Percentiles rank a stretch among this genome's conserved stretches.
These are phyloP conservation scores for Philantomba maxwellii DNA, from an alignment of 2,113 vertebrate species.

Conservation along the genomic window DNA sequence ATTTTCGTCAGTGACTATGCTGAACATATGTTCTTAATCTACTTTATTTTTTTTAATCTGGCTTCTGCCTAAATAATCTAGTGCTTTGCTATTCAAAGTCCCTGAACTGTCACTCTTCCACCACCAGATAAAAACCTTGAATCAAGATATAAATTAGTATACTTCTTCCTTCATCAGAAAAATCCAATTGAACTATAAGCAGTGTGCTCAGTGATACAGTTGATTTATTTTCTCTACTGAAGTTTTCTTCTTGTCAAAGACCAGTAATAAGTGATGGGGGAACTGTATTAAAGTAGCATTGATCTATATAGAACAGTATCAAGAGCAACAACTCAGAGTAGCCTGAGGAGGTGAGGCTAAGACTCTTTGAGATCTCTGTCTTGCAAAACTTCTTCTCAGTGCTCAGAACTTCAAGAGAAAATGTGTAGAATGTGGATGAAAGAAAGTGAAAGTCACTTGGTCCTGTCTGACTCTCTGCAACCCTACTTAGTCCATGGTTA, in stretches of 20 bases:
- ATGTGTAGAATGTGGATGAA: neutral
- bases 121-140: neutral
- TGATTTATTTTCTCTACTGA: neutral
- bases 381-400: neutral
- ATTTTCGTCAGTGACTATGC: neutral
- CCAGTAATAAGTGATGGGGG: neutral
- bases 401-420: neutral
- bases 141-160: neutral
- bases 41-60: neutral
- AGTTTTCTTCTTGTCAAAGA: neutral
- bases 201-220: neutral
- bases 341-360: neutral
- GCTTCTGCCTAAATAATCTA: neutral
- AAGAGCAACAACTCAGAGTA: neutral
- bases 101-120: neutral
- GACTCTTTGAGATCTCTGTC: neutral
- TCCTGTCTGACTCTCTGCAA: neutral
- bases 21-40: neutral
- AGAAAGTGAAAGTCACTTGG: neutral
- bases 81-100: neutral
- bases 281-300: neutral
- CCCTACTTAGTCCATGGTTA: neutral
- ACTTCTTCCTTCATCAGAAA: neutral
- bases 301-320: neutral
- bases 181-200: neutral